Percentiles rank a stretch among this genome's conserved stretches.
phyloP scores from a whole-genome alignment of 2,113 vertebrate genomes.

The Neofelis nebulosa region DNA sequence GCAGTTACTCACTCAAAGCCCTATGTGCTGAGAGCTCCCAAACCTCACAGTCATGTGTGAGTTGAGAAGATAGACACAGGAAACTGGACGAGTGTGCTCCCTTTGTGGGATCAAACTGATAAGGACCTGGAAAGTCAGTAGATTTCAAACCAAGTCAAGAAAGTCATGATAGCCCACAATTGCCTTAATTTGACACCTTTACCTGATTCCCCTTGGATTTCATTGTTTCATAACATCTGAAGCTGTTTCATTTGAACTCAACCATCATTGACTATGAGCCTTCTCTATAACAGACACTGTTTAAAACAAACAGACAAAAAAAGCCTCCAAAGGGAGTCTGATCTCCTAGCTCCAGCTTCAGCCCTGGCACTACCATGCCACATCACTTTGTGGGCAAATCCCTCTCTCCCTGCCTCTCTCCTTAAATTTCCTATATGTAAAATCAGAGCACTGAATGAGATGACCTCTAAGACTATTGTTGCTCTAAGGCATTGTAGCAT shows the following conservation, averaged over 20 bases:
- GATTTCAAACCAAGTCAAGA: neutral
- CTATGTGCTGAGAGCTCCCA: neutral
- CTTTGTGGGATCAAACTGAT: accelerated
- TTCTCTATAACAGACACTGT: neutral
- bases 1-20: neutral
- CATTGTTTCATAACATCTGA: neutral
- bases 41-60: neutral
- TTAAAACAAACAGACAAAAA: neutral
- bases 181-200: neutral
- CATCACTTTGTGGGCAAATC: neutral
- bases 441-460: neutral
- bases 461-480: neutral
- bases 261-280: neutral
- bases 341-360: neutral
- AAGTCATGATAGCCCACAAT: neutral
- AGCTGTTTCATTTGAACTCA: neutral
- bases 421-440: neutral
- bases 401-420: neutral
- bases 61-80: neutral
- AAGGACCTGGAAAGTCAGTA: neutral
- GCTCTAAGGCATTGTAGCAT: neutral
- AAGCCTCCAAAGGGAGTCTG: neutral
- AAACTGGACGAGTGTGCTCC: neutral
- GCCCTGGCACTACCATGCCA: neutral
- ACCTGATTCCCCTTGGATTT: neutral